Base-by-base conservation (phyloP, 2,113 vertebrate genomes). In the Melanerpes aurifrons region DNA sequence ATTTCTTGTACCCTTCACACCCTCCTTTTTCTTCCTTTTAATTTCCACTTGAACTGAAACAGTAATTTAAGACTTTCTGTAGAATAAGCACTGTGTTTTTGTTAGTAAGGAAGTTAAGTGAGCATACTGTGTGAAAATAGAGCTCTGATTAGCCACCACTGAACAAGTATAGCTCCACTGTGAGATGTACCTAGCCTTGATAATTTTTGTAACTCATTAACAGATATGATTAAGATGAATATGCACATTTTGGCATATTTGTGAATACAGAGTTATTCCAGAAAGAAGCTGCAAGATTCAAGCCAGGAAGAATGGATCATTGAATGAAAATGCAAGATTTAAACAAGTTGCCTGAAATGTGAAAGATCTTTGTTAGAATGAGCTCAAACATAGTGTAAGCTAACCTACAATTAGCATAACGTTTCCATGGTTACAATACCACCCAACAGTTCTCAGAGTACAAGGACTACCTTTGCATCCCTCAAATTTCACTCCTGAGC, bases 41-140 rank as follows among this genome's bases (percentile, higher is more conserved):
- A 78, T 75, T 85, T 88, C 80, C 87, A 32, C 18, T 88, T 53
- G 53, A 94, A 88, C 28, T 25, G 28, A 90, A 82, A 62, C 24
- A n/a, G 63, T 89, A 18, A 70, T 89, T 92, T 69, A 87, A 87
- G 40, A 68, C 78, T 82, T 85, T 89, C 71, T 73, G 20, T 76
- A 89, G 91, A 92, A 91, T 64, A 92, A 94, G 59, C 29, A 50
- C 31, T 47, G 14, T 3, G 0, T 69, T 50, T 91, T 31, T 58
- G 58, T 54, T 73, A n/a, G 28, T 57, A 78, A 91, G 56, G 62
- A 92, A 89, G 24, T 59, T 83, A 86, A 86, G n/a, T n/a, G 53
- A 90, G 58, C 69, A 88, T 29, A 20, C 48, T 67, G 53, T 64
- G 19, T 54, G 66, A 74, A 83, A 95, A 93, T 21, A 50, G 21